phyloP scores from a whole-genome alignment of 2,797 vertebrate genomes.

The Paratrypauchen microcephalus region DNA sequence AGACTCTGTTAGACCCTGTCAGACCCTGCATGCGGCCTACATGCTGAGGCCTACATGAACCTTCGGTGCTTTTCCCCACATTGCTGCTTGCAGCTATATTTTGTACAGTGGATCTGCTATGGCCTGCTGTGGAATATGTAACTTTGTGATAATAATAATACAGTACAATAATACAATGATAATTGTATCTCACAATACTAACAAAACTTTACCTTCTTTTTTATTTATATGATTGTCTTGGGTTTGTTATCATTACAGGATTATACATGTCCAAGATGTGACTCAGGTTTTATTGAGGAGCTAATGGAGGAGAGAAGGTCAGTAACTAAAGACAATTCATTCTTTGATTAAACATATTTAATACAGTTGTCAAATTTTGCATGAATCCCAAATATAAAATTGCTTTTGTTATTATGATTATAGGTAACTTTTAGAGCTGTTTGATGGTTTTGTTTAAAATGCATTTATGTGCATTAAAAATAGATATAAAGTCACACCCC shows the following conservation, averaged over 20 bases:
- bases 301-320: constrained; percentile 91
- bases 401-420: not conserved
- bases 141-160: no score
- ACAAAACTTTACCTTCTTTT: not conserved
- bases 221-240: not conserved
- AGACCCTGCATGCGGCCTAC: no score
- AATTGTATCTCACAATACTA: not conserved
- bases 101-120: not conserved
- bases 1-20: no score
- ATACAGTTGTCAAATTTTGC: not conserved
- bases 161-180: no score
- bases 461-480: no score
- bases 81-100: no score
- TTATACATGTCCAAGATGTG: constrained; percentile 94
- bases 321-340: constrained; percentile 16
- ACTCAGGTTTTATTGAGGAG: constrained; percentile 98
- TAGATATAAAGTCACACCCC: not conserved
- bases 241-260: constrained; percentile 75
- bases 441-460: not conserved
- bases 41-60: no score
- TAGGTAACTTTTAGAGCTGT: not conserved
- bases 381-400: not conserved
- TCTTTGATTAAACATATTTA: not conserved
- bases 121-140: not conserved
- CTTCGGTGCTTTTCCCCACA: no score